phyloP scores from a whole-genome alignment of 2,888 invertebrate genomes.

The Acanthosoma haemorrhoidale region DNA sequence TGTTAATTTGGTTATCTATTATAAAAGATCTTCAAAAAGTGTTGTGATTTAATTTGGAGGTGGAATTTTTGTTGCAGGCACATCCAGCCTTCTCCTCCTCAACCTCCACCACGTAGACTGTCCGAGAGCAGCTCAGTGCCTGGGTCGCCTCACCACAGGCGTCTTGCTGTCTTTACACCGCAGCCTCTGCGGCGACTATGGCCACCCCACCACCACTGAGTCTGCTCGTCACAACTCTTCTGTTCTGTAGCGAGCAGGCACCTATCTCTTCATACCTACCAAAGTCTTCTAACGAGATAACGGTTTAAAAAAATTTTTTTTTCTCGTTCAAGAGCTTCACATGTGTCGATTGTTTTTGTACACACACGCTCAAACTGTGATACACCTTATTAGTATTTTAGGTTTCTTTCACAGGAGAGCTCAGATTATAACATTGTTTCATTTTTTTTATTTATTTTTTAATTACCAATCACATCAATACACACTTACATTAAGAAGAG shows the following conservation, averaged over 20 bases:
- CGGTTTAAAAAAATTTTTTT: not conserved
- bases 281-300: not conserved
- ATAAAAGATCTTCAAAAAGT: too few species aligned
- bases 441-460: too few species aligned
- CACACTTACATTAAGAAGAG: too few species aligned
- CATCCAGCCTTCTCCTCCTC: conserved; percentile 57
- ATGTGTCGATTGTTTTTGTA: not conserved
- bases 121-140: conserved; percentile 63
- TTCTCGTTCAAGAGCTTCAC: not conserved
- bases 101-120: conserved; percentile 58
- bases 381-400: not conserved
- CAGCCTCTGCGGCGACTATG: conserved; percentile 34
- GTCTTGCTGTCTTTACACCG: conserved; percentile 55
- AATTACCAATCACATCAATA: too few species aligned
- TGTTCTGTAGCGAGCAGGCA: not conserved
- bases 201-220: conserved; percentile 23
- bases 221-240: not conserved
- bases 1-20: too few species aligned
- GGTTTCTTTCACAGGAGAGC: conserved; percentile 2
- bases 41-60: too few species aligned
- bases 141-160: conserved; percentile 57
- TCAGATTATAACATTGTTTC: not conserved
- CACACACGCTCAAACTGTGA: conserved; percentile 12
- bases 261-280: not conserved
- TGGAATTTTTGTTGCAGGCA: conserved; percentile 48